A percentile compares a stretch with the other conserved stretches of the same genome.
These are phyloP conservation scores for Hypanus sabinus DNA, from an alignment of 2,113 vertebrate genomes.

Conservation along the genomic window DNA sequence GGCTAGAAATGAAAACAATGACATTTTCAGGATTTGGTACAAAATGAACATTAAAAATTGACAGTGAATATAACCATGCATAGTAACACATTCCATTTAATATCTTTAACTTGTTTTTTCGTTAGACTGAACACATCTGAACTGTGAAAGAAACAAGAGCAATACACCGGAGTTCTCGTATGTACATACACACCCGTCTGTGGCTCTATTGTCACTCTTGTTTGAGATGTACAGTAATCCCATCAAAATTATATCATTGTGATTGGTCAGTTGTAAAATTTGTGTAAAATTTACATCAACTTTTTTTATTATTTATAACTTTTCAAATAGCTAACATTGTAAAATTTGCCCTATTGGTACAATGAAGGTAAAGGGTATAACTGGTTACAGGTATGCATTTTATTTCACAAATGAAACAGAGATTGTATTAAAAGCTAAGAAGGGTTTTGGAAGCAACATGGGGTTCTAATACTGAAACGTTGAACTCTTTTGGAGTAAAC, in stretches of 20 bases:
- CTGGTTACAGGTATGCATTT: not conserved
- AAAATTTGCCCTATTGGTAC: conserved; percentile 34
- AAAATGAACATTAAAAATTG: not conserved
- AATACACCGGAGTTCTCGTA: not conserved
- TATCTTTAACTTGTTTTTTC: not conserved
- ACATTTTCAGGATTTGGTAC: not conserved
- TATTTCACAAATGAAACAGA: conserved; percentile 23
- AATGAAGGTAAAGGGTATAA: conserved; percentile 20
- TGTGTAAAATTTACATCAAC: not conserved
- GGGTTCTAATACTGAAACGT: not conserved
- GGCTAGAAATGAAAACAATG: not conserved
- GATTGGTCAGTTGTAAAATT: not conserved
- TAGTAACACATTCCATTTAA: not conserved
- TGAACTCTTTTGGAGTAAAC: not conserved
- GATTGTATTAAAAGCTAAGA: conserved; percentile 12
- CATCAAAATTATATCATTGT: not conserved
- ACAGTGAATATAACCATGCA: conserved; percentile 7
- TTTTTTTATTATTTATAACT: not conserved
- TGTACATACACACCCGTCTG: not conserved
- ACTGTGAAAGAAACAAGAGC: not conserved
- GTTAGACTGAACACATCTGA: not conserved
- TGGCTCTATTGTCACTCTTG: not conserved
- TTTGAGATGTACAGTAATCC: not conserved
- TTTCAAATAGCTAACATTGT: not conserved
- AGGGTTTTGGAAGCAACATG: conserved; percentile 14